Evolutionary conservation across 2,113 vertebrate genomes (phyloP).

Genomic region (Ptychochromis oligacanthus): DNA sequence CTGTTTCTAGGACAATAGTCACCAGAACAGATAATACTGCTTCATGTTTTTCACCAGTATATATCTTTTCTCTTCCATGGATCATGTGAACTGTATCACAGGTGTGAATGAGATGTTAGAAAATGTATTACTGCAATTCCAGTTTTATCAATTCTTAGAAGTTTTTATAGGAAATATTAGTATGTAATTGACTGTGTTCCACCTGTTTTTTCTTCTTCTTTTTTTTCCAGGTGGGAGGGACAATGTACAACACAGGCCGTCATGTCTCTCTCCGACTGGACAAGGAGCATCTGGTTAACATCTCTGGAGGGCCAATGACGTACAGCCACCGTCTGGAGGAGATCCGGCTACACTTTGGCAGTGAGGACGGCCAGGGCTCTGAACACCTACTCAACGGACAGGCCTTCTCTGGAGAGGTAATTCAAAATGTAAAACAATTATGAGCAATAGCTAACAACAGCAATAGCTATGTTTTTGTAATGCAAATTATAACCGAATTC

Average conservation of each 20-base stretch:
- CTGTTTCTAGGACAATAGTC: no score
- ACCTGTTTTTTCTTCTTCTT: background rate
- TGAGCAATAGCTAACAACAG: no score
- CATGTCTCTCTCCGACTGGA: conserved; percentile 95
- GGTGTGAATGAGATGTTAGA: background rate
- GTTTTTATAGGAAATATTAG: background rate
- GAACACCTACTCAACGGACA: conserved; percentile 98
- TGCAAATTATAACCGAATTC: background rate
- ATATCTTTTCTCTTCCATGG: background rate
- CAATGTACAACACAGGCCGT: conserved; percentile 99
- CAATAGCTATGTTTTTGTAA: background rate
- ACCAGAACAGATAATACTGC: no score
- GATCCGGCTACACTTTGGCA: conserved; percentile 96
- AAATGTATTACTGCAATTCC: no score
- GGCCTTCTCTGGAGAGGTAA: conserved; percentile 96
- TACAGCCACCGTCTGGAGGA: conserved; percentile 98
- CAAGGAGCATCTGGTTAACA: conserved; percentile 98
- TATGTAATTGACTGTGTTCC: background rate
- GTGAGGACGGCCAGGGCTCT: conserved; percentile 95
- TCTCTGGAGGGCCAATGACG: conserved; percentile 96
- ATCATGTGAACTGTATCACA: background rate
- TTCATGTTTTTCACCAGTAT: no score
- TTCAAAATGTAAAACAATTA: background rate
- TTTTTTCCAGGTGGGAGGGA: conserved; percentile 91
- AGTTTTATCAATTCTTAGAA: background rate